These are phyloP conservation scores for Cephus runcator DNA, from an alignment of 2,888 invertebrate genomes.

Conservation along the genomic window DNA sequence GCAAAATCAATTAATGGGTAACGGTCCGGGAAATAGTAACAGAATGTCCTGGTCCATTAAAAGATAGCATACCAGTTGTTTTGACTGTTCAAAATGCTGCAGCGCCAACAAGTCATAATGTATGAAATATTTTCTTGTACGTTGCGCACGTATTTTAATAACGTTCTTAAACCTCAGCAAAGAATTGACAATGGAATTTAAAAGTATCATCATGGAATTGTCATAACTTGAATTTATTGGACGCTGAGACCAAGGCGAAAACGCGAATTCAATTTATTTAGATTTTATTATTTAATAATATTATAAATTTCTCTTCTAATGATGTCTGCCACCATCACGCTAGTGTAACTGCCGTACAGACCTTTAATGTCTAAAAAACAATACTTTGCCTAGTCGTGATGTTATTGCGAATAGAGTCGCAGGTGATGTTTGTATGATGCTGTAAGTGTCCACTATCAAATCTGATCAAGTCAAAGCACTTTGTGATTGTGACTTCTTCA, in stretches of 20 bases:
- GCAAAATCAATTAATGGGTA: constrained; percentile 69
- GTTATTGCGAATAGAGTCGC: neutral
- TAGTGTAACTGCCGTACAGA: constrained; percentile 37
- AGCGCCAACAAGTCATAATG: constrained; percentile 67
- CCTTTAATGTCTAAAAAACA: constrained; percentile 23
- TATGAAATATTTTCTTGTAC: neutral
- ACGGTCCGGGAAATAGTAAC: constrained; percentile 60
- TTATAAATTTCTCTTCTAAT: constrained; percentile 15
- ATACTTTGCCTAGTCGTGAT: neutral
- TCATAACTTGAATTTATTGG: neutral
- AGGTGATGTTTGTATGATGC: neutral
- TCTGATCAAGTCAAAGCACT: neutral
- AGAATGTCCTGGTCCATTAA: constrained; percentile 68
- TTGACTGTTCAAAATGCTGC: constrained; percentile 78
- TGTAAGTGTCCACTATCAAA: neutral
- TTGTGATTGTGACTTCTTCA: neutral
- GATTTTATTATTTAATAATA: constrained; percentile 7
- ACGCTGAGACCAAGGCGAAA: neutral
- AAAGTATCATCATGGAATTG: neutral
- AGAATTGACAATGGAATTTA: neutral
- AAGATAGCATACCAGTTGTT: constrained; percentile 77
- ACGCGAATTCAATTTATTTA: constrained; percentile 12
- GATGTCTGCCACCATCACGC: constrained; percentile 29
- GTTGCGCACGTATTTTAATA: neutral
- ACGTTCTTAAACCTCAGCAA: neutral